Percentiles rank a stretch among this genome's conserved stretches.
These are phyloP conservation scores for Caenorhabditis zanzibari DNA, from an alignment of 2,888 invertebrate genomes.

Conservation along the genomic window DNA sequence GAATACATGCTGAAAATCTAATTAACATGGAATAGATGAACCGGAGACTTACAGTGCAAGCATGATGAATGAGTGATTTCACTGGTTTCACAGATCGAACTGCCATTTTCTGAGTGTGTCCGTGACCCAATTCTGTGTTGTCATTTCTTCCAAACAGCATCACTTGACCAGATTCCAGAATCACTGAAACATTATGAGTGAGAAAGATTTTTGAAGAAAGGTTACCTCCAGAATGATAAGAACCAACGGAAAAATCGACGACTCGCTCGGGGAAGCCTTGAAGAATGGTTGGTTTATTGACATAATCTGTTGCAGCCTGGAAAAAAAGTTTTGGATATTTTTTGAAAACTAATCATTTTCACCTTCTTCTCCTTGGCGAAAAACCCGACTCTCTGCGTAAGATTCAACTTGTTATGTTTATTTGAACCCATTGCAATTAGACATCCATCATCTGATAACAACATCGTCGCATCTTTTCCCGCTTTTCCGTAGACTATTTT, in stretches of 20 bases:
- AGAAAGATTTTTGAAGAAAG: not conserved
- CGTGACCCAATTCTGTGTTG: conserved; percentile 87
- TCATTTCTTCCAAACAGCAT: conserved; percentile 88
- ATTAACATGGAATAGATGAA: not conserved
- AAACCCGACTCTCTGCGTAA: conserved; percentile 85
- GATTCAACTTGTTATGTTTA: conserved; percentile 87
- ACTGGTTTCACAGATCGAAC: conserved; percentile 84
- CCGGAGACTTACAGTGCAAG: conserved; percentile 71
- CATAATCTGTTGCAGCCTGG: conserved; percentile 82
- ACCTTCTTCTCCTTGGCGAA: conserved; percentile 84
- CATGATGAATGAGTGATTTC: conserved; percentile 83
- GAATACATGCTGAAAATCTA: conserved; percentile 86
- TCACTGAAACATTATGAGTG: conserved; percentile 71
- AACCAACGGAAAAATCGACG: conserved; percentile 87
- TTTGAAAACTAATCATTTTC: no score
- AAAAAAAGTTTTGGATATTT: no score
- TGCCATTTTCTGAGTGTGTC: conserved; percentile 84
- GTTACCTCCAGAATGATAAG: conserved; percentile 85
- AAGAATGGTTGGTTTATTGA: conserved; percentile 85
- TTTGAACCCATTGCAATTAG: conserved; percentile 87
- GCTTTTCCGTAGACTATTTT: conserved; percentile 72
- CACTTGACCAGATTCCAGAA: conserved; percentile 86
- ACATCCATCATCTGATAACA: conserved; percentile 77
- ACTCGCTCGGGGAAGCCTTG: conserved; percentile 86
- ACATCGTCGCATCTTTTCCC: conserved; percentile 67